These are phyloP conservation scores for Callospermophilus lateralis DNA, from an alignment of 2,113 vertebrate species.

Conservation along the genomic window DNA sequence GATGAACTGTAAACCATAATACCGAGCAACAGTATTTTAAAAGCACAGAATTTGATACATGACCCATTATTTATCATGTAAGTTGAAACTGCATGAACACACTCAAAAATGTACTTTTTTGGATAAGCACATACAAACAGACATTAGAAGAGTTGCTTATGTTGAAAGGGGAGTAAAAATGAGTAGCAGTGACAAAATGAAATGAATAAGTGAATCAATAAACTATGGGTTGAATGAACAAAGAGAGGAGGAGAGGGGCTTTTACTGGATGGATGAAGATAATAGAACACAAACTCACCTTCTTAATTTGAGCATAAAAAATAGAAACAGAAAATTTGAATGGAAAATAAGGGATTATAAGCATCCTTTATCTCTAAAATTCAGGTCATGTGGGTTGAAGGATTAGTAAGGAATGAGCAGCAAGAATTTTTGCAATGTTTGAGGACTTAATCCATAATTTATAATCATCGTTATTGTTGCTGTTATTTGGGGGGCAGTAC, in stretches of 20 bases:
- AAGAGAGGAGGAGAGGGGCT: neutral
- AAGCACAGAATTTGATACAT: neutral
- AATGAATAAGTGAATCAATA: neutral
- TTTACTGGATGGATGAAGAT: neutral
- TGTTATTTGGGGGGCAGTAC: neutral
- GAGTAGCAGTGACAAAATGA: neutral
- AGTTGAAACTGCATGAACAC: neutral
- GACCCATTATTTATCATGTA: neutral
- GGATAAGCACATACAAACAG: neutral
- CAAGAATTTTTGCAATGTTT: neutral
- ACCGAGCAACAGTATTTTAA: neutral
- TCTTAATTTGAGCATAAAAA: neutral
- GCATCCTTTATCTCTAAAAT: neutral
- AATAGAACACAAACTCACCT: neutral
- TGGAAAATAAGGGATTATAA: neutral
- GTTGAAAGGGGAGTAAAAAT: neutral
- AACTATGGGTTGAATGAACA: neutral
- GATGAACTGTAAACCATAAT: neutral
- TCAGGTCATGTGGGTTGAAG: neutral
- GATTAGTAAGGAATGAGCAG: neutral
- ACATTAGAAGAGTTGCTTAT: neutral
- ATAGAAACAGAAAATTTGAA: neutral
- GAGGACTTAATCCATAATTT: slow-evolving; percentile 13
- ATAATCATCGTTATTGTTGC: neutral
- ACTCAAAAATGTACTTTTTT: neutral